Conservation (phyloP, 2,888 invertebrate species). For the Melangyna quadrimaculata region DNA sequence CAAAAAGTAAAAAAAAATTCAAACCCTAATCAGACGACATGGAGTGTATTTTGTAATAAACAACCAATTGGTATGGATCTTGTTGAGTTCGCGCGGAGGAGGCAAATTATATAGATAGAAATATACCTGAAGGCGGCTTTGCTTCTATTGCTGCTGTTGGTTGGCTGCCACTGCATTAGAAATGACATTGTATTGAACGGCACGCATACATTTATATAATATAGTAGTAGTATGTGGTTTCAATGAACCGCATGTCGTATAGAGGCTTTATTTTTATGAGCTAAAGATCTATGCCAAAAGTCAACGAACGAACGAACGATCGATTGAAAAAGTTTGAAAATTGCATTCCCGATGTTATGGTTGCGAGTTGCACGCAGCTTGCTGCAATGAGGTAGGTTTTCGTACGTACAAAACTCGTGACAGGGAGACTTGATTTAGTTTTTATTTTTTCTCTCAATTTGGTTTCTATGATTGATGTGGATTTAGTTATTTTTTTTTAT, state of each 20-base stretch:
- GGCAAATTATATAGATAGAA: background rate
- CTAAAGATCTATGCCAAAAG: conserved; percentile 71
- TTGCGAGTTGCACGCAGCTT: background rate
- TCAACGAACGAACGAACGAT: conserved; percentile 52
- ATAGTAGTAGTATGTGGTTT: conserved; percentile 30
- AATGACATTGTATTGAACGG: conserved; percentile 36
- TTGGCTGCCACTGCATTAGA: conserved; percentile 17
- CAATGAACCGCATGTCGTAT: conserved; percentile 62
- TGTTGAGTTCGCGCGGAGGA: conserved; percentile 16
- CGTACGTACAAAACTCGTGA: background rate
- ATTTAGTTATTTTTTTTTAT: no score
- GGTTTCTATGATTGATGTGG: conserved; percentile 8
- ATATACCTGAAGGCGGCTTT: conserved; percentile 12
- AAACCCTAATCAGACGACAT: background rate
- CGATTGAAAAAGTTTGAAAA: conserved; percentile 53
- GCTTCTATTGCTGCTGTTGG: background rate
- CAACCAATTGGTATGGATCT: conserved; percentile 10
- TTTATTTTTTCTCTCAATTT: background rate
- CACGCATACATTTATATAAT: conserved; percentile 10
- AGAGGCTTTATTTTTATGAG: conserved; percentile 49
- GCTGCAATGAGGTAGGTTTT: background rate
- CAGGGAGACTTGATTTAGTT: conserved; percentile 8
- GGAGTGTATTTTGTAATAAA: background rate
- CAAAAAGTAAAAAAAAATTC: background rate
- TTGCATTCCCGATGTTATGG: conserved; percentile 37